phyloP scores from a whole-genome alignment of 2,113 vertebrate species.

The Kryptolebias marmoratus region DNA sequence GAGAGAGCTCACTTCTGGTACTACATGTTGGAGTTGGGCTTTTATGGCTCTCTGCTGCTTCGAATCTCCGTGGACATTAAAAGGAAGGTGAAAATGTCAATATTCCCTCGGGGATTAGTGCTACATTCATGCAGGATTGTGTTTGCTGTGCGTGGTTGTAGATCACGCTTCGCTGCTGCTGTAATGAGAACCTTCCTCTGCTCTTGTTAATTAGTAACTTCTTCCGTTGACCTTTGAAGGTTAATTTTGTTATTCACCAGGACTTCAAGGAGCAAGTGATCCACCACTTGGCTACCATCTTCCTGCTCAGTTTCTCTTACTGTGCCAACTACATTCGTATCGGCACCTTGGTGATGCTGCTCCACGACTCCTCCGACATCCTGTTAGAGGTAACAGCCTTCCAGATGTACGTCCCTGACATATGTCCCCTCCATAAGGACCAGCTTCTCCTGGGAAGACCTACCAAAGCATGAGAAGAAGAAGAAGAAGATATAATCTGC shows the following conservation, averaged over 20 bases:
- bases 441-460: neutral
- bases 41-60: slow-evolving; percentile 89
- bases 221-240: neutral
- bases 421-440: neutral
- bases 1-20: slow-evolving; percentile 86
- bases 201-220: slow-evolving; percentile 23
- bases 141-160: neutral
- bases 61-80: slow-evolving; percentile 89
- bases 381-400: slow-evolving; percentile 86
- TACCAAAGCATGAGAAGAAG: neutral
- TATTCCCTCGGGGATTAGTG: neutral
- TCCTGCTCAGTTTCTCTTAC: slow-evolving; percentile 91
- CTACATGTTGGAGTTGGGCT: slow-evolving; percentile 91
- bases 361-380: slow-evolving; percentile 89
- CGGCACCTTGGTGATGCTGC: slow-evolving; percentile 88
- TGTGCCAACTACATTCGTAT: slow-evolving; percentile 91
- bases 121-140: neutral
- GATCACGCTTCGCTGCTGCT: slow-evolving; percentile 17
- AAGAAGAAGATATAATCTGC: too few species aligned
- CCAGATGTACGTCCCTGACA: neutral
- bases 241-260: slow-evolving; percentile 65
- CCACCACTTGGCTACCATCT: slow-evolving; percentile 88
- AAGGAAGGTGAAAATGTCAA: slow-evolving; percentile 86
- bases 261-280: slow-evolving; percentile 92
- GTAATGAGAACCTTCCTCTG: neutral